Percentiles rank a stretch among this genome's conserved stretches.
phyloP scores from a whole-genome alignment of 1,140 invertebrate species.

The Bombyx mori region DNA sequence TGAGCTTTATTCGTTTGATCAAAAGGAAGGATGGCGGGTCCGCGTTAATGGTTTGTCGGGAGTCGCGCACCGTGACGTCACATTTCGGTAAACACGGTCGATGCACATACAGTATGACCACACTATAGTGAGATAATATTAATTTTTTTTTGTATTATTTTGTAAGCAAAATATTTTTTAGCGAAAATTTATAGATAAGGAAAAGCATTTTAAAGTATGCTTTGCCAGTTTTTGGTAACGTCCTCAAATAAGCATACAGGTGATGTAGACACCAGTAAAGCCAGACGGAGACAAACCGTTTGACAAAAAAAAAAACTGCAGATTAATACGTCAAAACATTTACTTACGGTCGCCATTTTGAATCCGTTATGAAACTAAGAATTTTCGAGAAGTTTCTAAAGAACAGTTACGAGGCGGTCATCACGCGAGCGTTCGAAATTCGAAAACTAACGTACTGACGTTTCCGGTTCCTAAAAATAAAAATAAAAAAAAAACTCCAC shows the following conservation, averaged over 20 bases:
- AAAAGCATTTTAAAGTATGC: not conserved
- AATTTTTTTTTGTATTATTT: conserved; percentile 18
- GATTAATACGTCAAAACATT: no score
- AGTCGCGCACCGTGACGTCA: conserved; percentile 58
- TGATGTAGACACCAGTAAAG: no score
- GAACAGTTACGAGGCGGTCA: conserved; percentile 20
- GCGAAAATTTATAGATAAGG: not conserved
- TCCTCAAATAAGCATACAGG: no score
- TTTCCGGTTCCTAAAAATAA: conserved; percentile 45
- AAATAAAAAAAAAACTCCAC: conserved; percentile 5
- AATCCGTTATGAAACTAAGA: conserved; percentile 1
- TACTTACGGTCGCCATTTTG: not conserved
- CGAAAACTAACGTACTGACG: conserved; percentile 47
- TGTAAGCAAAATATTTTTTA: conserved; percentile 4
- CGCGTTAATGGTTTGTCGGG: conserved; percentile 23
- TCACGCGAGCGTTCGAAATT: conserved; percentile 41
- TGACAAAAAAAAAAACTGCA: no score
- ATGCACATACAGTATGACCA: conserved; percentile 50
- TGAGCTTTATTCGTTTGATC: conserved; percentile 10
- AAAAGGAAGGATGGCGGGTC: conserved; percentile 20
- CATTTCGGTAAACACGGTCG: conserved; percentile 53
- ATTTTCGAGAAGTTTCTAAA: conserved; percentile 9
- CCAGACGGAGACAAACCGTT: no score
- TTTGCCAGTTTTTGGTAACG: no score
- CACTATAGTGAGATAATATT: conserved; percentile 53